Evolutionary conservation across 2,888 invertebrate species (phyloP), one percentile per base, ranked within the genome.

Genomic region (Xanthorhoe spadicearia): DNA sequence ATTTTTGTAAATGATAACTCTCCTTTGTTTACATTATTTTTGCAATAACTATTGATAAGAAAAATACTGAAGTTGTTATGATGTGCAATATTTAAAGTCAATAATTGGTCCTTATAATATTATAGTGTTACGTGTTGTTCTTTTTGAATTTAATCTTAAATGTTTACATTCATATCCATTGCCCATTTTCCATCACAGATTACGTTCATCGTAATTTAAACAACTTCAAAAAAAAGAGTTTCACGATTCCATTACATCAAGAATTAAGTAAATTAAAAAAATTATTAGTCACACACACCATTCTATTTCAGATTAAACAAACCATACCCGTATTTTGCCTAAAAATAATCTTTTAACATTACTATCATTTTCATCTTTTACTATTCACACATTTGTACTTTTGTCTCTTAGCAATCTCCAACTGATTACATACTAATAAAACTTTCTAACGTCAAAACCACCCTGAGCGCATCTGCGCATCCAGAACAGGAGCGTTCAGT

Each of bases 401-500:
- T 38, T 2, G 13, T 18, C 49, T 50, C n/a, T 32, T 32, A 58
- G 23, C 54, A 17, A 2, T 13, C 38, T 3, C 38, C 10, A 13
- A 43, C 10, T 4, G 38, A 0, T 38, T 9, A 38, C 38, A 38
- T 13, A 13, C 28, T 48, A 23, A 51, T 51, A 53, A 64, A 64
- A 58, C 38, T 46, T 54, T 48, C 50, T n/a, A 43, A 55, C 59
- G 43, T 28, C 32, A 32, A 51, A 60, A 32, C 38, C 50, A 32
- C 57, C 52, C 35, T 46, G 8, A 32, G 1, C 32, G 46, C 46
- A 57, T 52, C 19, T 48, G 62, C 52, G 57, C 63, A 46, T 57
- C 52, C 63, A 18, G 38, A 52, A 38, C 3, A 13, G 38, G 13
- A 13, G 38, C 38, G 38, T 43, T 69, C 74, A 74, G 74, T 74